Base-by-base conservation (phyloP, 2,888 invertebrate species). In the Trichopria drosophilae region DNA sequence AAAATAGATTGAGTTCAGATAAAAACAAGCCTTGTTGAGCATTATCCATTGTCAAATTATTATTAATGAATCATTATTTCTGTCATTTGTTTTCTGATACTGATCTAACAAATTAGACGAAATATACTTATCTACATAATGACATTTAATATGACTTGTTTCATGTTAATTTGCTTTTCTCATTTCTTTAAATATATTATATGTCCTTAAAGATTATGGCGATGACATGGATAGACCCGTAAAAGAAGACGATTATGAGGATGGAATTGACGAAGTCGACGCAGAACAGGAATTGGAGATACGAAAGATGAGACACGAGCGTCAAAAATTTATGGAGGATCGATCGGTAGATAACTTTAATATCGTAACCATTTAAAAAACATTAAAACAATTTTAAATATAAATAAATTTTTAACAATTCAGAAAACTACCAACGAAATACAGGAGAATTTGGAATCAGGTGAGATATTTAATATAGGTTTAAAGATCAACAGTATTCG, bases 261-360 rank as follows among this genome's bases (percentile, higher is more conserved):
- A 80, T 60, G 82, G 84, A 62, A 83, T 85, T 58, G 88, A 88
- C 40, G 53, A 56, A 23, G 22, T 53, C 19, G 88, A 88, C 48
- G 82, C 82, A 36, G 86, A 87, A 60, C 82, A 82, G 40, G 92
- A 92, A 65, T 83, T 84, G 60, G 80, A 85, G 58, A 91, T 90
- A 88, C 81, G 91, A 41, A 87, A 86, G 68, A 83, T 85, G 69
- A 81, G 92, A 55, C 83, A 86, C 58, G 90, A 93, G 69, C 79
- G 92, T 20, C 90, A 93, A 73, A 83, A 86, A 66, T 86, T 90
- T 74, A 75, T 93, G 1, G 81, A 84, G 63, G 82, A 80, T 58
- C 67, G 69, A 57, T 53, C 81, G 72, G 78, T 83, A 78, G 77
- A 20, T n/a, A n/a, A n/a, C n/a, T n/a, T n/a, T 4, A 44, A 32